Base-by-base conservation (phyloP, 1,140 invertebrate species). In the Bombus fervidus region DNA sequence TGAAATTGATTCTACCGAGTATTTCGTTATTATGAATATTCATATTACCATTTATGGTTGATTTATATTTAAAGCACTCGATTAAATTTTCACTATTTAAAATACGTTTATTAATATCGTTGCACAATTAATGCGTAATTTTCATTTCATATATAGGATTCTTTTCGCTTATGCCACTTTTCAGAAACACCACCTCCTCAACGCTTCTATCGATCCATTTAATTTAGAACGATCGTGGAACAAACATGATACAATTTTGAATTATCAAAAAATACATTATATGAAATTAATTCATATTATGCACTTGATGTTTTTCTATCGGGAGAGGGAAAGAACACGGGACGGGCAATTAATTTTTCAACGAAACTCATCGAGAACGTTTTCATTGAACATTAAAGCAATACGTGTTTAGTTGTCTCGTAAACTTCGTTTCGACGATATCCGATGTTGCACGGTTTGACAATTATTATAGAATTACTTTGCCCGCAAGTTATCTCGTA, bases 381-480 rank as follows among this genome's bases (percentile, higher is more conserved):
- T 68, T 81, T 81, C 74, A 81, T 73, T 74, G 59, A 57, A 80
- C 68, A 47, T 66, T 73, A 25, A 74, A 85, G 71, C 59, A 43
- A 34, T 81, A 66, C 78, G 66, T 57, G 41, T 47, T 41, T 84
- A 39, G 13, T 18, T 31, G n/a, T 57, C 68, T 41, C 37, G 22
- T 1, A 53, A 74, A 85, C 13, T 68, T 81, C 6, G 57, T 25
- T 43, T 53, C 81, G 25, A 39, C n/a, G 28, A 12, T 66, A 84
- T 80, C 34, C 22, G 78, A 53, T n/a, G n/a, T 37, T 9, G 25
- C 39, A 34, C 75, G 22, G 43, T 3, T 3, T 47, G 57, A 43
- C 69, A 47, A 81, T 81, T 74, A 66, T 77, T 81, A 57, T n/a
- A 57, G 71, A 68, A 81, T 74, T 81, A 85, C 71, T 85, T 85